These are phyloP conservation scores for Wasmannia auropunctata DNA, from an alignment of 1,140 invertebrate species.

Conservation along the genomic window DNA sequence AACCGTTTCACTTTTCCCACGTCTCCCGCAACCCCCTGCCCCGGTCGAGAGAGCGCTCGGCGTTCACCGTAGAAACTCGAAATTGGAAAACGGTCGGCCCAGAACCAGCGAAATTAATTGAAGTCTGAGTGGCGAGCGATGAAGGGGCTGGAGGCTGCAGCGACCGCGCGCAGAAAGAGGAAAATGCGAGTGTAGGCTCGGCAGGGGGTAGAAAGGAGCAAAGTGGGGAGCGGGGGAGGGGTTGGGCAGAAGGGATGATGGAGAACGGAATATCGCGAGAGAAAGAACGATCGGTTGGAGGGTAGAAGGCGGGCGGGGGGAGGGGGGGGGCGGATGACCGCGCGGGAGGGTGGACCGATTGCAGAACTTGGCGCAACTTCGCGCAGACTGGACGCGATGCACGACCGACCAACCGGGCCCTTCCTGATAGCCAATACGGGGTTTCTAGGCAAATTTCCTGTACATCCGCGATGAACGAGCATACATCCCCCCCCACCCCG, in stretches of 20 bases:
- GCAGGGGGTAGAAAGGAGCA: neutral
- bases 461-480: constrained; percentile 40
- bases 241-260: too few relatives aligned
- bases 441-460: constrained; percentile 58
- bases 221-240: neutral
- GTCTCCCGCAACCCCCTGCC: constrained; percentile 17
- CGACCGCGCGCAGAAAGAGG: constrained; percentile 66
- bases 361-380: constrained; percentile 68
- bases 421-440: constrained; percentile 59
- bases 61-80: constrained; percentile 78
- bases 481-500: neutral
- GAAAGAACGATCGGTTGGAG: constrained; percentile 38
- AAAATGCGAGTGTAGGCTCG: constrained; percentile 62
- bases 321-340: constrained; percentile 9
- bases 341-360: constrained; percentile 62
- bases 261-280: constrained; percentile 49
- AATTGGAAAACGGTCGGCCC: constrained; percentile 79
- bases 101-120: constrained; percentile 79
- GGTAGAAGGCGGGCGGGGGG: neutral
- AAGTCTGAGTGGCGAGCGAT: constrained; percentile 78
- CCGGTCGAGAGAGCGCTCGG: constrained; percentile 68
- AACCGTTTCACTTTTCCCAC: constrained; percentile 51
- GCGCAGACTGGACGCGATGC: constrained; percentile 58
- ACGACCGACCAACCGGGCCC: constrained; percentile 57
- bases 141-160: constrained; percentile 66